Percentiles rank a stretch among this genome's conserved stretches.
These are phyloP conservation scores for Phyllostomus hastatus DNA, from an alignment of 2,113 vertebrate species.

Conservation along the genomic window DNA sequence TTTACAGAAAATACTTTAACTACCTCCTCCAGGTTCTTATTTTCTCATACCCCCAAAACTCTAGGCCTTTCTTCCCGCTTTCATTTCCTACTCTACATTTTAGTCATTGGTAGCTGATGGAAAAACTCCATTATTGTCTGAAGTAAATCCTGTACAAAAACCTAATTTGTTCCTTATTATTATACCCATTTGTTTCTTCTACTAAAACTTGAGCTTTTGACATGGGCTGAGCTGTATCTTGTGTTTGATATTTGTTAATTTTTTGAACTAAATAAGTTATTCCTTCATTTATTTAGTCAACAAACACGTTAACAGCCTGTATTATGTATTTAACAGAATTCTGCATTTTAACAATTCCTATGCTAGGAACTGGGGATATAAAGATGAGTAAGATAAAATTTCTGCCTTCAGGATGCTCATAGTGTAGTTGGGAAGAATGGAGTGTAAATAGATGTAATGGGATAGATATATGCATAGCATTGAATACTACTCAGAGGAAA, in stretches of 20 bases:
- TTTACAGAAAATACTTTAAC: not conserved
- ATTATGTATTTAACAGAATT: not conserved
- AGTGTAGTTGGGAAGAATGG: not conserved
- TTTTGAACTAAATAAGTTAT: not conserved
- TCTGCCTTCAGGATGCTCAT: not conserved
- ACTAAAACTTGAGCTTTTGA: not conserved
- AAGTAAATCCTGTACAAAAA: not conserved
- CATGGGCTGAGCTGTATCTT: not conserved
- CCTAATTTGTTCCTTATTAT: not conserved
- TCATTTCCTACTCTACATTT: not conserved
- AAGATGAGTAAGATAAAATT: not conserved
- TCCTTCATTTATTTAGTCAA: not conserved
- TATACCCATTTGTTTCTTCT: slow-evolving; percentile 17
- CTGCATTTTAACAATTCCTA: not conserved
- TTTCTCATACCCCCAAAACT: not conserved
- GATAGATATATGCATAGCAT: not conserved
- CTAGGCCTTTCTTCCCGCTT: not conserved
- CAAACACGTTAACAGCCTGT: not conserved
- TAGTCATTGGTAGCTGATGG: not conserved
- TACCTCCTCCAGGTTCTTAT: not conserved
- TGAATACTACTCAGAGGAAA: not conserved
- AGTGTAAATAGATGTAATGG: not conserved
- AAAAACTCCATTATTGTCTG: not conserved
- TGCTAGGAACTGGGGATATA: not conserved
- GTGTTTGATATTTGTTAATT: slow-evolving; percentile 10